phyloP scores from a whole-genome alignment of 1,140 invertebrate genomes.

The Pissodes strobi region DNA sequence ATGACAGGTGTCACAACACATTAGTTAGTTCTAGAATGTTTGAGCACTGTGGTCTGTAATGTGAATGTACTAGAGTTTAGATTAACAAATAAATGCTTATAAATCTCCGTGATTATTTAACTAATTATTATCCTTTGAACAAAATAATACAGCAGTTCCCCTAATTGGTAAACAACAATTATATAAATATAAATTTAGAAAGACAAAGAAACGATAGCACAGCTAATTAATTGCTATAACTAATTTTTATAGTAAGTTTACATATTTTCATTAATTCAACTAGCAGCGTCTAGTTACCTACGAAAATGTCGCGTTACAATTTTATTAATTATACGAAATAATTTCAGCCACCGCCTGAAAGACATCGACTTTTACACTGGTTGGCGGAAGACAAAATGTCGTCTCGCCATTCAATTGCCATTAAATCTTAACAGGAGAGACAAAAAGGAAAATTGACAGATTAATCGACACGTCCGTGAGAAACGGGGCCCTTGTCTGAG shows the following conservation, averaged over 20 bases:
- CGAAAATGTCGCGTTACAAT: not conserved
- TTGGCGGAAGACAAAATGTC: not conserved
- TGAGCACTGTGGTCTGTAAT: too few relatives aligned
- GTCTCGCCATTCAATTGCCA: constrained; percentile 1
- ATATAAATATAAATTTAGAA: too few relatives aligned
- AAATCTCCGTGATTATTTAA: too few relatives aligned
- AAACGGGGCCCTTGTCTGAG: not conserved
- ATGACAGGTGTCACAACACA: too few relatives aligned
- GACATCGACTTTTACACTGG: not conserved
- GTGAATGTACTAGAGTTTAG: too few relatives aligned
- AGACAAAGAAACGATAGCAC: too few relatives aligned
- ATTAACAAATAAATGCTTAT: too few relatives aligned
- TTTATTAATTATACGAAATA: not conserved
- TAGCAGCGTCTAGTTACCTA: not conserved
- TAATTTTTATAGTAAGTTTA: not conserved
- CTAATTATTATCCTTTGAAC: too few relatives aligned
- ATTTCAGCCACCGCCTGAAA: not conserved
- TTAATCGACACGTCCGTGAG: constrained; percentile 18
- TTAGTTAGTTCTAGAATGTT: too few relatives aligned
- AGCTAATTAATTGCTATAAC: not conserved
- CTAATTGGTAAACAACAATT: too few relatives aligned
- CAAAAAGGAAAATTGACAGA: constrained; percentile 10
- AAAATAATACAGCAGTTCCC: too few relatives aligned
- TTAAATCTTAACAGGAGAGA: constrained; percentile 14
- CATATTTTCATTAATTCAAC: not conserved